A percentile compares a stretch with the other conserved stretches of the same genome.
Evolutionary conservation across 2,113 vertebrate genomes (phyloP).

Genomic region (Neoarius graeffei): DNA sequence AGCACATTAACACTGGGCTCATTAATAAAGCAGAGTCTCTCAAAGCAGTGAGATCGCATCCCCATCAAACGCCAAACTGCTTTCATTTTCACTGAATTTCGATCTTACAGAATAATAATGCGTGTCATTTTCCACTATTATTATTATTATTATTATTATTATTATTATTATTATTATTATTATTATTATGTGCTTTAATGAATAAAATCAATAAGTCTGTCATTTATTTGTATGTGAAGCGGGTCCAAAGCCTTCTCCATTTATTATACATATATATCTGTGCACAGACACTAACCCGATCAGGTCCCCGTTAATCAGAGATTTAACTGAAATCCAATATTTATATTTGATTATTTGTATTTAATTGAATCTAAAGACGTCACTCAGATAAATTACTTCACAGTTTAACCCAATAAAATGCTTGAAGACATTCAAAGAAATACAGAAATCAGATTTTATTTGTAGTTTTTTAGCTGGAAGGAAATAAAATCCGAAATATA

Average conservation of each 20-base stretch:
- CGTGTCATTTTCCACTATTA: background rate
- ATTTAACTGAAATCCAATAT: background rate
- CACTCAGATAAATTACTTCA: background rate
- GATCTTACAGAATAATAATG: no score
- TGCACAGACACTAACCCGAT: no score
- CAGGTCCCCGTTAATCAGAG: background rate
- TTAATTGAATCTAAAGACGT: background rate
- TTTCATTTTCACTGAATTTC: background rate
- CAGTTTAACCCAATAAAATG: background rate
- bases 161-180: background rate
- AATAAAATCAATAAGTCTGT: background rate
- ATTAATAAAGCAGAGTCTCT: slow-evolving; percentile 11
- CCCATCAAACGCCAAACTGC: background rate
- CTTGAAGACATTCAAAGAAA: background rate
- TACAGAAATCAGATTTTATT: background rate
- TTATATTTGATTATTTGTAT: background rate
- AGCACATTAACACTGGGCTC: background rate
- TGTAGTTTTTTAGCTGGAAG: background rate
- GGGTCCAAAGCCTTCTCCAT: no score
- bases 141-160: background rate
- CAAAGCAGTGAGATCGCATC: background rate
- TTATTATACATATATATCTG: background rate
- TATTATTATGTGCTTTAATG: background rate
- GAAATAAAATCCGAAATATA: background rate
- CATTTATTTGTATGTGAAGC: background rate